Percentiles rank a stretch among this genome's conserved stretches.
Evolutionary conservation across 2,113 vertebrate species (phyloP).

Genomic region (Cyphomyrus plagiostoma): DNA sequence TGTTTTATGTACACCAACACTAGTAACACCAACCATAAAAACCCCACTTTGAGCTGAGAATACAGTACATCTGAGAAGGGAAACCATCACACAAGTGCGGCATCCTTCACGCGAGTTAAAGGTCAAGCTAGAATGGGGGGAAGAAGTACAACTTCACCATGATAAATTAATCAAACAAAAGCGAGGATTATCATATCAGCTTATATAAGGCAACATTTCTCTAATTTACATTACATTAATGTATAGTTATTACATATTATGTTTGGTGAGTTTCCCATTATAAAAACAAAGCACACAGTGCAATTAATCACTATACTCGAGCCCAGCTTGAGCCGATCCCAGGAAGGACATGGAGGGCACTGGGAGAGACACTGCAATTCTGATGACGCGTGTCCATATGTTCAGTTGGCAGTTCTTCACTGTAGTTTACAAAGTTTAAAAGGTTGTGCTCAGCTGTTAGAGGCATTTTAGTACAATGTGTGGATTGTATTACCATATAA

Average conservation of each 20-base stretch:
- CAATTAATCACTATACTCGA: background rate
- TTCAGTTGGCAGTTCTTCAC: background rate
- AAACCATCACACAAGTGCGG: background rate
- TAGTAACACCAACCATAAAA: background rate
- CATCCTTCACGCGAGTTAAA: background rate
- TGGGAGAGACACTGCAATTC: background rate
- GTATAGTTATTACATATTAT: background rate
- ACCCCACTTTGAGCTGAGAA: background rate
- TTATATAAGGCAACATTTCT: background rate
- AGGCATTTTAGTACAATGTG: background rate
- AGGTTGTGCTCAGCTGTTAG: background rate
- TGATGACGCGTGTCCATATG: background rate
- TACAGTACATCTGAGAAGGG: background rate
- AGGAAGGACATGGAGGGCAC: background rate
- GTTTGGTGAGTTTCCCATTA: background rate
- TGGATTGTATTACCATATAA: background rate
- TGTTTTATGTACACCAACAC: background rate
- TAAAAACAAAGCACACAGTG: background rate
- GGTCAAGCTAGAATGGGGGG: background rate
- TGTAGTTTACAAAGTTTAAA: background rate
- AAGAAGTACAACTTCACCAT: background rate
- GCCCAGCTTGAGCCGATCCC: background rate
- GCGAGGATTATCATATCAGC: background rate
- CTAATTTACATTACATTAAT: background rate
- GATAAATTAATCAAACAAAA: background rate